Percentiles rank a stretch among this genome's conserved stretches.
phyloP scores from a whole-genome alignment of 2,113 vertebrate genomes.

The Lanius ludovicianus region DNA sequence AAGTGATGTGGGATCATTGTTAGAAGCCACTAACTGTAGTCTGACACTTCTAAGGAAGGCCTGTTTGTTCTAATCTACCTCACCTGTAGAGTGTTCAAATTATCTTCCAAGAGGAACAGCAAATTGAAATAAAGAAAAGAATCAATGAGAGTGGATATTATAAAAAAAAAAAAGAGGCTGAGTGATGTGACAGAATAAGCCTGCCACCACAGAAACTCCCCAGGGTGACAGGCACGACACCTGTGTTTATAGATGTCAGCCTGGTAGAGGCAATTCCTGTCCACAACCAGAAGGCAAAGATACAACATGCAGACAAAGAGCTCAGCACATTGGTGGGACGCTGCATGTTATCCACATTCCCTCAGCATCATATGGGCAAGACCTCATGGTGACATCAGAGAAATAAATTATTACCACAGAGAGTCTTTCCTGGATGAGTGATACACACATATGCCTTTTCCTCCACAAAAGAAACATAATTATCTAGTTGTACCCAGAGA shows the following conservation, averaged over 20 bases:
- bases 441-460: neutral
- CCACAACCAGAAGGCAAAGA: neutral
- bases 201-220: neutral
- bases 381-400: neutral
- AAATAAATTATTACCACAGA: neutral
- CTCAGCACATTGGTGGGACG: rapidly evolving
- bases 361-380: neutral
- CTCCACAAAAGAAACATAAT: neutral
- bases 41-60: neutral
- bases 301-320: neutral
- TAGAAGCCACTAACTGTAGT: neutral
- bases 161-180: neutral
- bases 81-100: neutral
- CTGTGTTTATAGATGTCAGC: neutral
- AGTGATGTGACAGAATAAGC: neutral
- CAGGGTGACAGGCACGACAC: neutral
- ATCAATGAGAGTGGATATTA: neutral
- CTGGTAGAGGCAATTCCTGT: neutral
- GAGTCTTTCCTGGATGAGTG: neutral
- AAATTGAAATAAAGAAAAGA: neutral
- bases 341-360: neutral
- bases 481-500: neutral
- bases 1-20: neutral
- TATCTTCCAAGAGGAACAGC: neutral
- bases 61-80: neutral